Conservation (phyloP, 2,113 vertebrate genomes). For the Sinocyclocheilus maitianheensis region DNA sequence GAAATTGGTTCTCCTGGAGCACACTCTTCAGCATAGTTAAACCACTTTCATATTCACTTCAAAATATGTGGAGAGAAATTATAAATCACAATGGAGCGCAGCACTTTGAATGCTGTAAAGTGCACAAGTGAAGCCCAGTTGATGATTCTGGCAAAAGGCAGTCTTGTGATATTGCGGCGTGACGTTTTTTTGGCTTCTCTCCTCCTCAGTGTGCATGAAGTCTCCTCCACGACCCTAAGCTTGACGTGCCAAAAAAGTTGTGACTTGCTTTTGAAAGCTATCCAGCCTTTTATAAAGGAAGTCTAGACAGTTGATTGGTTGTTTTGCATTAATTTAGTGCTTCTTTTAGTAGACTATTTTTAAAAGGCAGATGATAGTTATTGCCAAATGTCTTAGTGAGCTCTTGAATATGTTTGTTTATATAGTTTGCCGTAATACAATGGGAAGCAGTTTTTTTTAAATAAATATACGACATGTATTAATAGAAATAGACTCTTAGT, state of each 20-base stretch:
- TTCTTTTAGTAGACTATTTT: slow-evolving; percentile 33
- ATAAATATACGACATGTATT: neutral
- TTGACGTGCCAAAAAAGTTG: slow-evolving; percentile 57
- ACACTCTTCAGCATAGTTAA: neutral
- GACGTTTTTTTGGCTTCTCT: slow-evolving; percentile 52
- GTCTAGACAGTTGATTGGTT: slow-evolving; percentile 59
- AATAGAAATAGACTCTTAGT: slow-evolving; percentile 62
- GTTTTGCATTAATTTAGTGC: slow-evolving; percentile 50
- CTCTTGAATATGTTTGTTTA: slow-evolving; percentile 29
- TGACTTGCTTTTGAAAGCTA: slow-evolving; percentile 55
- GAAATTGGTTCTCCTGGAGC: neutral
- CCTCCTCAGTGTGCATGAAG: slow-evolving; percentile 24
- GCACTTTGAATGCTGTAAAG: neutral
- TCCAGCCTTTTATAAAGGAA: slow-evolving; percentile 50
- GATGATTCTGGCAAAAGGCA: slow-evolving; percentile 21
- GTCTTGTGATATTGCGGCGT: slow-evolving; percentile 27
- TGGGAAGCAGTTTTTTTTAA: neutral
- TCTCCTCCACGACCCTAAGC: slow-evolving; percentile 38
- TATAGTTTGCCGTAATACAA: neutral
- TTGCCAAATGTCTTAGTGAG: slow-evolving; percentile 43
- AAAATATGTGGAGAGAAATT: neutral
- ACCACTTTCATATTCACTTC: neutral
- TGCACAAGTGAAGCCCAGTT: slow-evolving; percentile 17
- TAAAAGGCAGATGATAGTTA: slow-evolving; percentile 40
- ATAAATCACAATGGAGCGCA: neutral